phyloP scores from a whole-genome alignment of 2,113 vertebrate species.

The Nettapus auritus region DNA sequence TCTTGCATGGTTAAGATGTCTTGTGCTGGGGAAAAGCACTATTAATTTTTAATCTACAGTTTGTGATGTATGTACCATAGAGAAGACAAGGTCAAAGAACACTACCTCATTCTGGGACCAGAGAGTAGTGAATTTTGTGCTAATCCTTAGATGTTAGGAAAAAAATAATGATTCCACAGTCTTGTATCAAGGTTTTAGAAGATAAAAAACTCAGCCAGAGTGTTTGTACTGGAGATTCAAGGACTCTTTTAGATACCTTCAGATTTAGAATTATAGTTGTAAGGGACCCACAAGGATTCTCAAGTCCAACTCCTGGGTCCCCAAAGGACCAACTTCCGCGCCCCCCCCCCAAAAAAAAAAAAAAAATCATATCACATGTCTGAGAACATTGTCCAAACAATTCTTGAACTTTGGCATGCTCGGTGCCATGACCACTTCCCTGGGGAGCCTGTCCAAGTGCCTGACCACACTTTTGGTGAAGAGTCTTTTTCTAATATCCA shows the following conservation, averaged over 20 bases:
- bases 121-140: not conserved
- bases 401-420: no score
- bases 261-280: not conserved
- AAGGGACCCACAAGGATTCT: no score
- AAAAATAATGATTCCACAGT: not conserved
- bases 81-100: not conserved
- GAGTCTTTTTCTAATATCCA: no score
- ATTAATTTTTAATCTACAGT: constrained; percentile 11
- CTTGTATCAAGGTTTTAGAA: not conserved
- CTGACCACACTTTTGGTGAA: no score
- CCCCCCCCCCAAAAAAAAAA: no score
- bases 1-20: not conserved
- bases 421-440: no score
- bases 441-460: no score
- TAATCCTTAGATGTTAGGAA: not conserved
- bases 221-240: not conserved
- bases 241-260: not conserved
- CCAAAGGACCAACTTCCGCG: no score
- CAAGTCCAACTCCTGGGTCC: no score
- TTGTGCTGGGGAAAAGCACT: not conserved
- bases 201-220: not conserved
- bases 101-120: not conserved
- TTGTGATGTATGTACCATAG: not conserved
- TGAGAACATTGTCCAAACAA: no score
- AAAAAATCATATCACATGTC: no score